Evolutionary conservation across 1,140 invertebrate genomes (phyloP).

Genomic region (Drosophila rhopaloa): DNA sequence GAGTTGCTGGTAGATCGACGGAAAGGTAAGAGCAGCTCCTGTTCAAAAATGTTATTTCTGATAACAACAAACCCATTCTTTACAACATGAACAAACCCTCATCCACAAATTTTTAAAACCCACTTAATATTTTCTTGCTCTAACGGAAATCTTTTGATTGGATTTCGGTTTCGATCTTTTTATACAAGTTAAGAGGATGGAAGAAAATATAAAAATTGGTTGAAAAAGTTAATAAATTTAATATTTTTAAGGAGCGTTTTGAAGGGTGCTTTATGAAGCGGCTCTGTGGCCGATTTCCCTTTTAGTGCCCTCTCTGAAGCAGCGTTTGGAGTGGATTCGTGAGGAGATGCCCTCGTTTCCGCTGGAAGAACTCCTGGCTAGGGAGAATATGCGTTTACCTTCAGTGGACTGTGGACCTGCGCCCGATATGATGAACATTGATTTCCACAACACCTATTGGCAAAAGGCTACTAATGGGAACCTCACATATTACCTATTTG

Average conservation of each 20-base stretch:
- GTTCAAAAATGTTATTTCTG: too few relatives aligned
- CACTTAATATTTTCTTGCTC: too few relatives aligned
- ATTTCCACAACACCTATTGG: slow-evolving; percentile 86
- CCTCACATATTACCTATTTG: slow-evolving; percentile 93
- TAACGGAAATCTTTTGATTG: too few relatives aligned
- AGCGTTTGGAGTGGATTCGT: slow-evolving; percentile 47
- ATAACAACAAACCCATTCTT: too few relatives aligned
- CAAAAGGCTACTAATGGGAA: slow-evolving; percentile 90
- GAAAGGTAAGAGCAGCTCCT: slow-evolving; percentile 13
- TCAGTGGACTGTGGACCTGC: slow-evolving; percentile 30
- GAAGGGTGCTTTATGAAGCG: too few relatives aligned
- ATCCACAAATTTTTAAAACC: too few relatives aligned
- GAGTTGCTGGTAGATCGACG: slow-evolving; percentile 55
- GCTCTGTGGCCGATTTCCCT: neutral
- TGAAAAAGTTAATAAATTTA: too few relatives aligned
- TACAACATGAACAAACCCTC: too few relatives aligned
- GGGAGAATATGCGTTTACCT: neutral
- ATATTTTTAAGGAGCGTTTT: too few relatives aligned
- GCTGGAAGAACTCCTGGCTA: slow-evolving; percentile 36
- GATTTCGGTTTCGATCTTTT: too few relatives aligned
- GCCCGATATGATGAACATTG: slow-evolving; percentile 41
- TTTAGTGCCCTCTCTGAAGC: slow-evolving; percentile 40
- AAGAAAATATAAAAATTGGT: too few relatives aligned
- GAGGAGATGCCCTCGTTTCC: slow-evolving; percentile 67
- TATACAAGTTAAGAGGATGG: too few relatives aligned